Base-by-base conservation (phyloP, 1,140 invertebrate genomes). In the Magallana gigas region DNA sequence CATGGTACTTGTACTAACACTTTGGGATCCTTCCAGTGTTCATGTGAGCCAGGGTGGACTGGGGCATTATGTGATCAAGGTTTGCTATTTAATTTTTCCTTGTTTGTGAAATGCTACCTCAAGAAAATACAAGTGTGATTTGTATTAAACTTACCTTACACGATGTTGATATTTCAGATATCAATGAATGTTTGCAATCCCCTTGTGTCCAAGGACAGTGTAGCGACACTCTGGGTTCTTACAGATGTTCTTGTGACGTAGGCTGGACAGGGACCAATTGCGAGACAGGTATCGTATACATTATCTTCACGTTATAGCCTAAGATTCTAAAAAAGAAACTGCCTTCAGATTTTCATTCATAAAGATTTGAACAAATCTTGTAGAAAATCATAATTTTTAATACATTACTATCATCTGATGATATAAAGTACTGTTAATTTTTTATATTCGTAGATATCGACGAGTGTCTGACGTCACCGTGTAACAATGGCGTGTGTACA, bases 81-180 rank as follows among this genome's bases (percentile, higher is more conserved):
- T 82, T 60, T 29, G n/a, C 12, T 7, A 18, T 0, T 0, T 0
- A 4, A n/a, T 36, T 23, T 81, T 4, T 7, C 1, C 0, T 1
- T 23, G 12, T 23, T 81, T 14, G 18, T 14, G 18, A 18, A 64
- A 5, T 16, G 8, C 5, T 64, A 64, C 14, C 8, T 2, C 60
- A 16, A 64, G 1, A 16, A 48, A 48, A 64, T 16, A 6, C 62
- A 64, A 7, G 14, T 16, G 36, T 48, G 4, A 3, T 64, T 64
- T 64, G 12, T 16, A 3, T 1, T 16, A 64, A 64, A 64, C 5
- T 14, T 64, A 14, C 18, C 18, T 14, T 16, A 64, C 2, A 64
- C 2, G 18, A 16, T 82, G 48, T 0, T 59, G 48, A 58, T 59
- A 14, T 62, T 18, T 6, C 8, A 62, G 96, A 97, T 91, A 95